Percentiles rank a stretch among this genome's conserved stretches.
phyloP scores from a whole-genome alignment of 1,140 invertebrate genomes.

The Temnothorax curvispinosus region DNA sequence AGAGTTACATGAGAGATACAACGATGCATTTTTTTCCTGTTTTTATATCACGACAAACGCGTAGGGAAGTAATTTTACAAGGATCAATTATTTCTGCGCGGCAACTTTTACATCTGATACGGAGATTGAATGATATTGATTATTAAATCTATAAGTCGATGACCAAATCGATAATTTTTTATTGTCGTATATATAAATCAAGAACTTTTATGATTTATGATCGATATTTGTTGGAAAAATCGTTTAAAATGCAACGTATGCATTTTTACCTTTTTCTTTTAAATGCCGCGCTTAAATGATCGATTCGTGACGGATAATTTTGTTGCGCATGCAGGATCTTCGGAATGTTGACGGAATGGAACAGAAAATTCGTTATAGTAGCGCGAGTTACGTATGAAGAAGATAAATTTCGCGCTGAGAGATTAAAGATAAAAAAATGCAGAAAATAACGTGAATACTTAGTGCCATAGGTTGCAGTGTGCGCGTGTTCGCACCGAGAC shows the following conservation, averaged over 20 bases:
- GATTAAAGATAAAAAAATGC: conserved; percentile 41
- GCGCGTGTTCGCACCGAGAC: conserved; percentile 80
- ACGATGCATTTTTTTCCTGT: neutral
- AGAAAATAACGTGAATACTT: conserved; percentile 83
- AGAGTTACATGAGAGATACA: neutral
- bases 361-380: neutral
- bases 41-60: neutral
- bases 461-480: conserved; percentile 84
- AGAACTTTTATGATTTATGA: neutral
- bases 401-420: conserved; percentile 10
- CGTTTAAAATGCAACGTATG: too few species aligned
- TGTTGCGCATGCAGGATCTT: conserved; percentile 52
- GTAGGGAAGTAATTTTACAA: neutral
- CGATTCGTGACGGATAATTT: conserved; percentile 13
- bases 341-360: conserved; percentile 2
- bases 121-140: neutral
- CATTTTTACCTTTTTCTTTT: neutral
- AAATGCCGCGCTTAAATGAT: conserved; percentile 2
- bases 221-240: neutral
- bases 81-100: conserved; percentile 34
- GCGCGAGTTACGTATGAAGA: neutral
- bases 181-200: neutral
- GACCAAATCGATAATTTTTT: neutral
- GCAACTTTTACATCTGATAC: neutral
- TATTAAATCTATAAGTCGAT: neutral